Conservation (phyloP, 2,888 invertebrate species). For the Eupsilia transversa region DNA sequence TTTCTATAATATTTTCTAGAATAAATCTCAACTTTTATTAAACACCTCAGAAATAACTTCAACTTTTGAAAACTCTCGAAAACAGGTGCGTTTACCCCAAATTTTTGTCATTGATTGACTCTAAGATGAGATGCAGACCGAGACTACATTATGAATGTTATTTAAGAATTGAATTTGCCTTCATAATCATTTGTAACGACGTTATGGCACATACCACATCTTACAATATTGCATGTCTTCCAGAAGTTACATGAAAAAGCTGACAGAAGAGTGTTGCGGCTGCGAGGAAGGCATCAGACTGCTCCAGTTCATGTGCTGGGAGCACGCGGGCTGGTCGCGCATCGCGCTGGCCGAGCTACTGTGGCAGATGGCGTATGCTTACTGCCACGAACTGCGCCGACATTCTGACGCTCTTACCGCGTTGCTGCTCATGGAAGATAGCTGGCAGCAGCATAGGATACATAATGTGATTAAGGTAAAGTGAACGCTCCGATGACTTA, state of each 20-base stretch:
- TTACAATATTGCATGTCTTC: constrained; percentile 21
- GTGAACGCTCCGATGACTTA: not conserved
- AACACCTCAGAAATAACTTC: not conserved
- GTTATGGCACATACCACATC: not conserved
- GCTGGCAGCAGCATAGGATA: constrained; percentile 98
- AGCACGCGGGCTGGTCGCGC: constrained; percentile 98
- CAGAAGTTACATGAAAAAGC: constrained; percentile 95
- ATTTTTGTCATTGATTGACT: not conserved
- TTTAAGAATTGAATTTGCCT: not conserved
- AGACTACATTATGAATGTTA: not conserved
- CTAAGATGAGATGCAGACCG: not conserved
- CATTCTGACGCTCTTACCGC: constrained; percentile 97
- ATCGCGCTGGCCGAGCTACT: constrained; percentile 96
- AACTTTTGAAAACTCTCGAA: not conserved
- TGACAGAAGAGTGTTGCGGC: constrained; percentile 98
- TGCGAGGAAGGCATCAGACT: constrained; percentile 97
- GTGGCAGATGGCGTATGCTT: constrained; percentile 97
- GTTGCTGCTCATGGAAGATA: constrained; percentile 97
- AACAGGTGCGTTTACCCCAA: not conserved
- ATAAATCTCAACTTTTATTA: not conserved
- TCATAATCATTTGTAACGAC: not conserved
- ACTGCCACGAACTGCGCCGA: constrained; percentile 98
- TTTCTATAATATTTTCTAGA: not conserved
- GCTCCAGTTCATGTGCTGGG: constrained; percentile 98
- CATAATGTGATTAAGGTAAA: constrained; percentile 96